Evolutionary conservation across 2,888 invertebrate genomes (phyloP).

Genomic region (Hypselothyrea guttata): DNA sequence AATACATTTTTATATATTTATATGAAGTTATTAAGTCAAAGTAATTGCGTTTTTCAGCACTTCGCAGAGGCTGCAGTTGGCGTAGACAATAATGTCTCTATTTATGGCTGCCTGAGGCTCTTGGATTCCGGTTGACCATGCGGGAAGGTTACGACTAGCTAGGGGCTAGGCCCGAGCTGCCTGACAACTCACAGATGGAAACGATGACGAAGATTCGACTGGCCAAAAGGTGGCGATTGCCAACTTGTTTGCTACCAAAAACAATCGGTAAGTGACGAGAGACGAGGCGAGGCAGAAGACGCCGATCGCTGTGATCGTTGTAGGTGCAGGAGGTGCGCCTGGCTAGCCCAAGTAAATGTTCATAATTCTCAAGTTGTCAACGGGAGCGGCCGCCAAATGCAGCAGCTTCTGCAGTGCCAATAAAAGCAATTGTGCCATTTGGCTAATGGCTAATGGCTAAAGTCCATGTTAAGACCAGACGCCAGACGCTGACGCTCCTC

Average conservation of each 20-base stretch:
- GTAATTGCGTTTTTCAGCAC: too few species aligned
- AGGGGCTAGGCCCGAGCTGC: neutral
- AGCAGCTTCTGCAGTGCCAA: constrained; percentile 64
- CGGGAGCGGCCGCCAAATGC: constrained; percentile 62
- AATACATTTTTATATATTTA: too few species aligned
- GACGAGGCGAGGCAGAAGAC: neutral
- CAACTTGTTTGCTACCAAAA: constrained; percentile 27
- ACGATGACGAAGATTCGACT: constrained; percentile 24
- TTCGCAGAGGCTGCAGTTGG: too few species aligned
- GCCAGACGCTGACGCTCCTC: too few species aligned
- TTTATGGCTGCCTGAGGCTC: too few species aligned
- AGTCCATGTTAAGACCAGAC: constrained; percentile 71
- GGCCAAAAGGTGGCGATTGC: constrained; percentile 41
- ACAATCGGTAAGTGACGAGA: neutral
- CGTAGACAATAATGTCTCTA: too few species aligned
- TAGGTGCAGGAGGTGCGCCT: constrained; percentile 36
- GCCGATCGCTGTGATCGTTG: constrained; percentile 23
- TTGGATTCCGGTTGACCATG: constrained; percentile 20
- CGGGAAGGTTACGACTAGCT: constrained; percentile 60
- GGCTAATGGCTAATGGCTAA: constrained; percentile 72
- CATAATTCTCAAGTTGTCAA: constrained; percentile 76
- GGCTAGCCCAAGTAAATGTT: constrained; percentile 79
- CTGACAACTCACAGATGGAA: constrained; percentile 29
- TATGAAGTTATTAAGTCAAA: too few species aligned
- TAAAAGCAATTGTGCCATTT: constrained; percentile 77